These are phyloP conservation scores for Ceriagrion tenellum DNA, from an alignment of 2,888 invertebrate genomes.

Conservation along the genomic window DNA sequence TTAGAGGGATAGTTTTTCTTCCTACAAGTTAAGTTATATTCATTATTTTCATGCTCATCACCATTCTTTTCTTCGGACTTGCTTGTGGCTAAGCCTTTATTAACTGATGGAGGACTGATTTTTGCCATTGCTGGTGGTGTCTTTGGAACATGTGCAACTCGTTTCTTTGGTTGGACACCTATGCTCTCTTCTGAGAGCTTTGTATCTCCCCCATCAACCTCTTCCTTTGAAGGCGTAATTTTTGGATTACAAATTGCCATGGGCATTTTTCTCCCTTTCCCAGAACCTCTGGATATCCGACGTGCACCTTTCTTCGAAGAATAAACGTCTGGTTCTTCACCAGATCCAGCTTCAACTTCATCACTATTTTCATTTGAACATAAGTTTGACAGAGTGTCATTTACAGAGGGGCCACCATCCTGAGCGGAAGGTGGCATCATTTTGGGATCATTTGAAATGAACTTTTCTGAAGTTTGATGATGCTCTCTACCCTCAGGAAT, in stretches of 20 bases:
- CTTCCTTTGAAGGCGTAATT: not conserved
- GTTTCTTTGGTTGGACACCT: too few relatives aligned
- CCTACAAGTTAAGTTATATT: not conserved
- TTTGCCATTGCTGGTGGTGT: not conserved
- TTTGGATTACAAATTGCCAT: not conserved
- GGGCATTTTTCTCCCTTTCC: not conserved
- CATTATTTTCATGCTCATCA: not conserved
- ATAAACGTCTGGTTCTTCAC: not conserved
- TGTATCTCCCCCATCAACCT: not conserved
- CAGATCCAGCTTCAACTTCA: not conserved
- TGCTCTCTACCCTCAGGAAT: not conserved
- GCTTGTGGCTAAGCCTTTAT: not conserved
- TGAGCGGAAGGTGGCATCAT: not conserved
- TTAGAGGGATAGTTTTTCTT: not conserved
- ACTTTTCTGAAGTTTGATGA: not conserved
- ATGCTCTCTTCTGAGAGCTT: not conserved
- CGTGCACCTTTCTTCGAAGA: not conserved
- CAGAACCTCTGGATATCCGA: not conserved
- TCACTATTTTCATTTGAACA: not conserved
- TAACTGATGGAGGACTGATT: not conserved
- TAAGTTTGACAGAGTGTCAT: not conserved
- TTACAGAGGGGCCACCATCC: not conserved
- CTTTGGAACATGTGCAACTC: not conserved
- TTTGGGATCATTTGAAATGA: not conserved
- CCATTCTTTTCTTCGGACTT: not conserved